phyloP scores from a whole-genome alignment of 37 sponge, comb jelly and placozoan genomes.

The Halichondria panicea region DNA sequence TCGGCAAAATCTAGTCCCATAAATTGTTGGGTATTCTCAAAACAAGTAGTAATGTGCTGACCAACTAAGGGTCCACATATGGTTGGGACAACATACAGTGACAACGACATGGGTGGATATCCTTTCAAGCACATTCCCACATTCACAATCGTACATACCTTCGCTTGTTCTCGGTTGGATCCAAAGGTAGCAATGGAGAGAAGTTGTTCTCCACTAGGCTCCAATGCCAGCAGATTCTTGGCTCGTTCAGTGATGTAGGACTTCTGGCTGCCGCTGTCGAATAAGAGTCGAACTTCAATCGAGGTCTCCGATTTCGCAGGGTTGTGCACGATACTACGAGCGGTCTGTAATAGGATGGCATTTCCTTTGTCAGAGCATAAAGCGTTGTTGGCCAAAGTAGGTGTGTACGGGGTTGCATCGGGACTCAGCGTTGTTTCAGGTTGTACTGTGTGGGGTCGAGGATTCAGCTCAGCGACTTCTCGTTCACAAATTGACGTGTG shows the following conservation, averaged over 20 bases:
- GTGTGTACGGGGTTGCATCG: constrained; percentile 3
- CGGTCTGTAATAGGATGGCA: constrained; percentile 36
- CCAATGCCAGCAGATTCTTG: constrained; percentile 9
- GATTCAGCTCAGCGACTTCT: too few relatives aligned
- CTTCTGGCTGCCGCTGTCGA: constrained; percentile 49
- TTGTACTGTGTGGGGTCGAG: too few relatives aligned
- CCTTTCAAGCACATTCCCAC: constrained; percentile 18
- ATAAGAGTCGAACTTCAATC: constrained; percentile 2
- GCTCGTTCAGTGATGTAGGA: constrained; percentile 36
- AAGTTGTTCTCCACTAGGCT: constrained; percentile 1
- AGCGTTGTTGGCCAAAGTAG: background rate
- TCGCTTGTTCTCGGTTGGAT: background rate
- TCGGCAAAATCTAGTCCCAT: constrained; percentile 49
- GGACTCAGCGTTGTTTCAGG: too few relatives aligned
- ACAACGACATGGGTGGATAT: constrained; percentile 7
- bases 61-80: constrained; percentile 55
- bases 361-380: background rate
- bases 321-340: constrained; percentile 10
- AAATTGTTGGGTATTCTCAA: constrained; percentile 5
- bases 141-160: constrained; percentile 44
- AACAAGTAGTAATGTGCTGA: constrained; percentile 9
- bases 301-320: background rate
- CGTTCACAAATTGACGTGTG: constrained; percentile 44
- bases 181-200: constrained; percentile 18
- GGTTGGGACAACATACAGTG: constrained; percentile 32